Evolutionary conservation across 2,797 vertebrate genomes (phyloP), one percentile per base, ranked within the genome.

Genomic region (Eulemur coronatus): DNA sequence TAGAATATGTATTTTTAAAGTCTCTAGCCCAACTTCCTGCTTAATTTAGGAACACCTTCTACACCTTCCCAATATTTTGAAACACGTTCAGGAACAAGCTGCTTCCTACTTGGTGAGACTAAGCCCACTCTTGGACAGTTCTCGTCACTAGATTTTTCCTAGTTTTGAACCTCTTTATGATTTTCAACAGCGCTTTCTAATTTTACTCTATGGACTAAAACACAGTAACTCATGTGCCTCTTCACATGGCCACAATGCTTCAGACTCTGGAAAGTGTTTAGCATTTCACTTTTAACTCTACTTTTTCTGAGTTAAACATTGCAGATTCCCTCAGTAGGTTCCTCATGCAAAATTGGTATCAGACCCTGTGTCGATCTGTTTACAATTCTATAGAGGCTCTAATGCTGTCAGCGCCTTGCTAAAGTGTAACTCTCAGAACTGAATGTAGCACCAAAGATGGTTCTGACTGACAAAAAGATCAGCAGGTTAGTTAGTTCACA

Each of bases 131-230:
- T n/a, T 14, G 1, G 48, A n/a, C 22, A 43, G 15, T 75, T 93
- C 52, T 88, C 2, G 26, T 67, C 72, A 30, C 69, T 86, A 48
- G 35, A 1, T 46, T 73, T 85, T 63, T 12, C 18, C 33, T 18
- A 73, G 5, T 91, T 59, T 55, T 92, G 43, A 94, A 50, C 35
- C 30, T 82, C 28, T 35, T 76, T 13, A 5, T n/a, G 24, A 48
- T 87, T 93, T 96, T 78, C n/a, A 76, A 9, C 33, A 67, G 1
- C 41, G 7, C 59, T 86, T 96, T 87, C 52, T 95, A 81, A 59
- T 70, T 76, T 65, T 35, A 0, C 38, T 78, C 22, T 67, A 2
- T 79, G 43, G 43, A 91, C 59, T 15, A 91, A 96, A 75, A 82
- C 7, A 69, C 35, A 91, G 30, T 38, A 52, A 81, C 52, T 92